Evolutionary conservation across 2,888 invertebrate species (phyloP).

Genomic region (Apodemia mormo): DNA sequence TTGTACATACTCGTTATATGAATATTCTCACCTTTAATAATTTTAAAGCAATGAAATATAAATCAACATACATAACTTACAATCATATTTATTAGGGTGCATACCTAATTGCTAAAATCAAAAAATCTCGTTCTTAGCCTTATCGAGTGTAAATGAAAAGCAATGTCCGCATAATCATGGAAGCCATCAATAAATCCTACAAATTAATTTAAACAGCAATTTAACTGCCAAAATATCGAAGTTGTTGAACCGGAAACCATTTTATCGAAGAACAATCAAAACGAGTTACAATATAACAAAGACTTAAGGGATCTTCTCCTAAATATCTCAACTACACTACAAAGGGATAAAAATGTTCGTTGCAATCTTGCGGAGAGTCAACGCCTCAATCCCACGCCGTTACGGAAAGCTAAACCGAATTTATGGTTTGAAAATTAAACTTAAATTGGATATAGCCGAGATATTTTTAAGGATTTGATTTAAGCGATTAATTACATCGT

Average conservation of each 20-base stretch:
- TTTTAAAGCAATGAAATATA: too few relatives aligned
- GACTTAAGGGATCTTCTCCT: constrained; percentile 60
- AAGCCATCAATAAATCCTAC: constrained; percentile 7
- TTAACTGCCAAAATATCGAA: constrained; percentile 42
- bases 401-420: constrained; percentile 76
- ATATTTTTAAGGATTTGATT: constrained; percentile 72
- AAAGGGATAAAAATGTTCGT: constrained; percentile 74
- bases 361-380: constrained; percentile 69
- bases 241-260: constrained; percentile 50
- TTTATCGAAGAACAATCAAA: constrained; percentile 59
- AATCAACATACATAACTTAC: too few relatives aligned
- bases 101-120: too few relatives aligned
- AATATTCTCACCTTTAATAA: too few relatives aligned
- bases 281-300: constrained; percentile 62
- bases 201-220: constrained; percentile 37
- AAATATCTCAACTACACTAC: constrained; percentile 65
- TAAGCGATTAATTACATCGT: constrained; percentile 58
- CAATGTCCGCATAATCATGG: neutral
- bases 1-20: too few relatives aligned
- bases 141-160: neutral
- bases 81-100: neutral
- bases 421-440: constrained; percentile 78
- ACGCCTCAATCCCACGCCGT: constrained; percentile 62
- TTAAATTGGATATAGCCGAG: constrained; percentile 73
- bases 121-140: neutral